Evolutionary conservation across 2,888 invertebrate genomes (phyloP).

Genomic region (Axea sp.): DNA sequence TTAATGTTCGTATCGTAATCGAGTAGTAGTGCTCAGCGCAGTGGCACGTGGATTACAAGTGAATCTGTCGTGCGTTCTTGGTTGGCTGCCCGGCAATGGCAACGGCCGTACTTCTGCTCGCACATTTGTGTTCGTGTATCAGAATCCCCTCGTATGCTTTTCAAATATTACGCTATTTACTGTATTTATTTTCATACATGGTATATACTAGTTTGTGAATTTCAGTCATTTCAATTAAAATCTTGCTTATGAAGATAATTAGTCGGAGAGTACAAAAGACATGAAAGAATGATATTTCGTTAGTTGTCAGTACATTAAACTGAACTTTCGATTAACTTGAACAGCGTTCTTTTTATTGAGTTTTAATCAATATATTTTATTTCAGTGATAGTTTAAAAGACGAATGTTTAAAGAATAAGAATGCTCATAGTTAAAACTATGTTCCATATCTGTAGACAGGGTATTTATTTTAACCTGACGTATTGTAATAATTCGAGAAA

Average conservation of each 20-base stretch:
- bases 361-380: no score
- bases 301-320: no score
- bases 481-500: no score
- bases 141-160: constrained; percentile 16
- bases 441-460: no score
- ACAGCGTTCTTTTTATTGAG: no score
- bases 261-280: no score
- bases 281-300: no score
- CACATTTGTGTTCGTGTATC: constrained; percentile 1
- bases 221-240: constrained; percentile 6
- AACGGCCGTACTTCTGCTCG: constrained; percentile 1
- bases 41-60: constrained; percentile 42
- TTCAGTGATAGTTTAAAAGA: no score
- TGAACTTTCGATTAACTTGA: no score
- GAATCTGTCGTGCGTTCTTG: constrained; percentile 35
- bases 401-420: no score
- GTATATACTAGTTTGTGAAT: not conserved
- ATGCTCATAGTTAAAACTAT: no score
- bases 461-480: no score
- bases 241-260: not conserved
- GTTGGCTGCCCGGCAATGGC: constrained; percentile 38
- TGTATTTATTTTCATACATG: constrained; percentile 21
- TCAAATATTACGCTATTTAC: constrained; percentile 18
- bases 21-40: constrained; percentile 32
- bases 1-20: constrained; percentile 56